A percentile compares a stretch with the other conserved stretches of the same genome.
These are phyloP conservation scores for Zoanthus gigantus DNA, from an alignment of 92 coral and sea anemone genomes.

Conservation along the genomic window DNA sequence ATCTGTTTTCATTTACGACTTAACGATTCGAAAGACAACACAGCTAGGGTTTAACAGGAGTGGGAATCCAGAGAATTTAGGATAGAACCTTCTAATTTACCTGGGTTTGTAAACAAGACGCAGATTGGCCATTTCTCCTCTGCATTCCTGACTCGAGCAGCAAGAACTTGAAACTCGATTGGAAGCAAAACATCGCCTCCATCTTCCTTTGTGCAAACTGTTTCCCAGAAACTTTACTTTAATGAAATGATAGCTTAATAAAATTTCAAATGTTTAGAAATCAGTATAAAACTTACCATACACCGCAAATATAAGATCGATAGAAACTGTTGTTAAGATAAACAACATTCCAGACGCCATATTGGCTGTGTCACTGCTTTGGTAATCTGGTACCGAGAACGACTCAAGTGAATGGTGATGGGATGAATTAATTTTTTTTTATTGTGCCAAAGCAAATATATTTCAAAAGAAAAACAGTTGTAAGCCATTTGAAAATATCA, in stretches of 20 bases:
- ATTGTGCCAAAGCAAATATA: too few relatives aligned
- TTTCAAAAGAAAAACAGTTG: too few relatives aligned
- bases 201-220: constrained; percentile 16
- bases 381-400: constrained; percentile 20
- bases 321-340: constrained; percentile 19
- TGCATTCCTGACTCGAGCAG: constrained; percentile 67
- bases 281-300: constrained; percentile 5
- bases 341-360: constrained; percentile 40
- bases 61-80: background rate
- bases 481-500: too few relatives aligned
- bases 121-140: constrained; percentile 65
- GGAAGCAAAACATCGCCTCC: constrained; percentile 32
- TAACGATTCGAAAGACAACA: too few relatives aligned
- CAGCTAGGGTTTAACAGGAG: background rate
- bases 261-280: background rate
- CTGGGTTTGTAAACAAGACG: constrained; percentile 57
- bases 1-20: too few relatives aligned
- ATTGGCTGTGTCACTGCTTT: constrained; percentile 21
- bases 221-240: background rate
- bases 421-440: background rate
- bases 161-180: constrained; percentile 56
- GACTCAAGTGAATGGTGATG: background rate
- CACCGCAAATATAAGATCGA: background rate
- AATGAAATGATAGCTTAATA: background rate
- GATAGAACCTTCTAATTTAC: constrained; percentile 37